A percentile compares a stretch with the other conserved stretches of the same genome.
Conservation (phyloP, 2,113 vertebrate genomes). For the cattle (Bos taurus) region DNA sequence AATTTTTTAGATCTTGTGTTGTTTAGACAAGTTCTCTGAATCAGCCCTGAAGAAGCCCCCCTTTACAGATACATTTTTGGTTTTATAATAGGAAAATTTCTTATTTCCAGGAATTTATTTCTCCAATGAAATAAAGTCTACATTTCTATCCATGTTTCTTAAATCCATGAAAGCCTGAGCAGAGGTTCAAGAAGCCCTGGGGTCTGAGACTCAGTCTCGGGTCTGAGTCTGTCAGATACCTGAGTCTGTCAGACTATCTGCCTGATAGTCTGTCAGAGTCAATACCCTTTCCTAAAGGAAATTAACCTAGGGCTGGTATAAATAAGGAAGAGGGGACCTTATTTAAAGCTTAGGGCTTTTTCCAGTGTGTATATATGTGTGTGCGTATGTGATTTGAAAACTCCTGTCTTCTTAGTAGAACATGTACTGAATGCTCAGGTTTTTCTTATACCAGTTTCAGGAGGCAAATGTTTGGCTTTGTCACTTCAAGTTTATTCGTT, state of each 20-base stretch:
- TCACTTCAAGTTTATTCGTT: neutral
- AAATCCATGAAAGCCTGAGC: neutral
- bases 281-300: neutral
- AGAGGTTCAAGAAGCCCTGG: neutral
- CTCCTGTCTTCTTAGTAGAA: neutral
- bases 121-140: neutral
- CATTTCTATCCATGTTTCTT: neutral
- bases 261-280: neutral
- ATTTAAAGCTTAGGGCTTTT: neutral
- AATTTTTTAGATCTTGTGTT: neutral
- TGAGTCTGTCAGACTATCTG: neutral
- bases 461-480: neutral
- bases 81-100: neutral
- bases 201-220: neutral
- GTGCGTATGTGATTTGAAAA: neutral
- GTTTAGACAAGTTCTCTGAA: neutral
- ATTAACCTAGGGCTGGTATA: neutral
- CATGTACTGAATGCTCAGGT: neutral
- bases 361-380: neutral
- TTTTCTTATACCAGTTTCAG: neutral
- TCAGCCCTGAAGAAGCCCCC: neutral
- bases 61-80: neutral
- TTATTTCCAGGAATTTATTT: neutral
- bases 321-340: neutral
- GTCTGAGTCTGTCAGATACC: neutral